Base-by-base conservation (phyloP, 2,113 vertebrate species). In the Nannobrachium achirus region DNA sequence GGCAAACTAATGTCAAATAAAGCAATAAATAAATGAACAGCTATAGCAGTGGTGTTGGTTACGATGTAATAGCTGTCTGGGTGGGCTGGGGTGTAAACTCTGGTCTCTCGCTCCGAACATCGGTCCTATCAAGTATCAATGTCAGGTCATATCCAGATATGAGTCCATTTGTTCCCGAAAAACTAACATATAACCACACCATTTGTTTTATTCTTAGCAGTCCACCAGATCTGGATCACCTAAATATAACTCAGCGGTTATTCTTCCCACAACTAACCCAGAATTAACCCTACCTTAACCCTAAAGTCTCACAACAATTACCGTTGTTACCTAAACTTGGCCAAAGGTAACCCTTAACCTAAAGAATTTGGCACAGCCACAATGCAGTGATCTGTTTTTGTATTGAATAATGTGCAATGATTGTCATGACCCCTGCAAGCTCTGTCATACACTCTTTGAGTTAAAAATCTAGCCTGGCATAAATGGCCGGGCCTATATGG, bases 1-100 rank as follows among this genome's bases (percentile, higher is more conserved):
- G 52, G 19, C 11, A 69, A 39, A 63, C 56, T 55, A 55, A 48
- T 48, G 53, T 45, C 13, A 51, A 56, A 60, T 56, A 5, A 15
- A 41, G 9, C n/a, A n/a, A n/a, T n/a, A n/a, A n/a, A n/a, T n/a
- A n/a, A n/a, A n/a, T n/a, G n/a, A n/a, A n/a, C n/a, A n/a, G n/a
- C n/a, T n/a, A n/a, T n/a, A n/a, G n/a, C n/a, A n/a, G n/a, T n/a
- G n/a, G n/a, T n/a, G n/a, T n/a, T 20, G 20, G 38, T 63, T 45
- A 6, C 15, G 25, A 10, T 2, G 0, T n/a, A 56, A 16, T 25
- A 38, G 53, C 38, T 65, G 10, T 44, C 33, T 46, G 56, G 46
- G 14, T 13, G 20, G 63, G 40, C 18, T 7, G 4, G 10, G 13
- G 50, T 7, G 16, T 4, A 9, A 66, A 41, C 2, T 33, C 0